Percentiles rank a stretch among this genome's conserved stretches.
Evolutionary conservation across 2,888 invertebrate species (phyloP).

Genomic region (Gastracanthus pulcherrimus): DNA sequence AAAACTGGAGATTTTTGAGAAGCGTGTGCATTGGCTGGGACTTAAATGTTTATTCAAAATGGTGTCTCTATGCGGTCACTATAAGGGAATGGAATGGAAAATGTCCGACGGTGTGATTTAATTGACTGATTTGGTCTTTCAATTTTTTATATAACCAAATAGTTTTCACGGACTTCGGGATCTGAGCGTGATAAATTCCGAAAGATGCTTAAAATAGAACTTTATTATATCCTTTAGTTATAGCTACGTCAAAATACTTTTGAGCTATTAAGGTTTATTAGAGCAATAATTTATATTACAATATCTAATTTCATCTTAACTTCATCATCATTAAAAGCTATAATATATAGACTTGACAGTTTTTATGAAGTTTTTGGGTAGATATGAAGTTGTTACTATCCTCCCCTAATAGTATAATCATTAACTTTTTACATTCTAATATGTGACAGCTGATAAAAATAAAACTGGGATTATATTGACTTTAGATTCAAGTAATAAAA

Average conservation of each 20-base stretch:
- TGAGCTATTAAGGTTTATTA: background rate
- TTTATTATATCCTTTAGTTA: too few relatives aligned
- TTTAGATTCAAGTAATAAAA: too few relatives aligned
- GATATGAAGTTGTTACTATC: too few relatives aligned
- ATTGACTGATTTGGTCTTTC: background rate
- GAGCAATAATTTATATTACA: background rate
- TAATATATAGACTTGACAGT: background rate
- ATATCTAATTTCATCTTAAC: background rate
- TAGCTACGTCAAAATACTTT: background rate
- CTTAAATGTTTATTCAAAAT: constrained; percentile 21
- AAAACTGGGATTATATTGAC: too few relatives aligned
- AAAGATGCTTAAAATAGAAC: too few relatives aligned
- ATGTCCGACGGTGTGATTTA: too few relatives aligned
- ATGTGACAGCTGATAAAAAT: too few relatives aligned
- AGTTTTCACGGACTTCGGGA: background rate
- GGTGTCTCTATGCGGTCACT: too few relatives aligned
- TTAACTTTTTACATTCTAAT: too few relatives aligned
- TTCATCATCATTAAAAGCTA: background rate
- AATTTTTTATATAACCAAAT: background rate
- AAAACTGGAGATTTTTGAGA: background rate
- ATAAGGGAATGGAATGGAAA: background rate
- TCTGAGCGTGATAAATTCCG: too few relatives aligned
- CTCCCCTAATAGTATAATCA: too few relatives aligned
- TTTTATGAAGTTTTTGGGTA: too few relatives aligned
- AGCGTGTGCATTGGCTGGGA: background rate